A percentile compares a stretch with the other conserved stretches of the same genome.
Evolutionary conservation across 2,113 vertebrate species (phyloP).

Genomic region (Labeo rohita): DNA sequence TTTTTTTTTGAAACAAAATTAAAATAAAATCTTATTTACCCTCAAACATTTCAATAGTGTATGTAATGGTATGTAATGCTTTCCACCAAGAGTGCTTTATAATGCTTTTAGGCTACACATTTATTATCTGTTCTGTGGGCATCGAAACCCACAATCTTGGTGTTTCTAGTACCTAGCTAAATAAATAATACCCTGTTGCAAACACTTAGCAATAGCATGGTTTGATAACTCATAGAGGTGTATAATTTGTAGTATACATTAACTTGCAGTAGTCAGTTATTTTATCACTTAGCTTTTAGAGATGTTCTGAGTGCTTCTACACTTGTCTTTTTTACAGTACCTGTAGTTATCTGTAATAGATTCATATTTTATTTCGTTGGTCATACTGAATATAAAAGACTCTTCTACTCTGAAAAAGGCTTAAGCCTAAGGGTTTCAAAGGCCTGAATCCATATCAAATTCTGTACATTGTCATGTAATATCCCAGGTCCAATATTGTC

Average conservation of each 20-base stretch:
- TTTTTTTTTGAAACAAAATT: not conserved
- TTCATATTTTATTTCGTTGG: not conserved
- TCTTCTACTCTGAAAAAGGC: too few species aligned
- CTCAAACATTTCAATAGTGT: not conserved
- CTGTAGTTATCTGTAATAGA: not conserved
- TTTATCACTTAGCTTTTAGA: not conserved
- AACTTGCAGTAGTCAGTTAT: not conserved
- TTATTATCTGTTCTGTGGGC: not conserved
- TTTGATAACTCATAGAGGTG: not conserved
- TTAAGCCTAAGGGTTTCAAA: not conserved
- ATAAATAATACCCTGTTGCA: not conserved
- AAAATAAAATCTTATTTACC: not conserved
- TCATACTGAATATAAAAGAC: not conserved
- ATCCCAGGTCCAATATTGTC: not conserved
- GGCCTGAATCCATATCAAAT: not conserved
- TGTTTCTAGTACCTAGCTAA: not conserved
- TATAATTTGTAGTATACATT: not conserved
- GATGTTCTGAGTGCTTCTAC: not conserved
- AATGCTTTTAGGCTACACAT: not conserved
- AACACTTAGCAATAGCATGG: not conserved
- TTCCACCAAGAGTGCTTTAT: not conserved
- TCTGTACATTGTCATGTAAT: not conserved
- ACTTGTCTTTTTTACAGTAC: not conserved
- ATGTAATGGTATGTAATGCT: not conserved
- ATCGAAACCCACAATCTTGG: not conserved